Conservation (phyloP, 2,888 invertebrate genomes). For the Aspidiotus destructor region DNA sequence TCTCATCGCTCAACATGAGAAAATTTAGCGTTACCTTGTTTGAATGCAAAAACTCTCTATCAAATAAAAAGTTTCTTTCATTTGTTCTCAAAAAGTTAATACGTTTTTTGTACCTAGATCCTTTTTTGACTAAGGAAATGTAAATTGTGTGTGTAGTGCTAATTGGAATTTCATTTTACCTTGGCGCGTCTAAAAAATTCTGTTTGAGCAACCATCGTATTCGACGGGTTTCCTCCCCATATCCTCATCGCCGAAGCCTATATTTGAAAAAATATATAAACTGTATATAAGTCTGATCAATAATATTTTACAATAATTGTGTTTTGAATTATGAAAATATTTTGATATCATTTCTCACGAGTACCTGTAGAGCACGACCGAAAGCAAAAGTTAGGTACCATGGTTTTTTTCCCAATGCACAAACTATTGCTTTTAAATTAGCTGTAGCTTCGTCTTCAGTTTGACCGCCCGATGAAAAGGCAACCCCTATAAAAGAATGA, state of each 20-base stretch:
- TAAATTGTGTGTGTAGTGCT: not conserved
- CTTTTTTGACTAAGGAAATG: too few relatives aligned
- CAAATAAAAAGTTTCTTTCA: too few relatives aligned
- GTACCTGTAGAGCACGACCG: constrained; percentile 76
- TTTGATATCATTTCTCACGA: not conserved
- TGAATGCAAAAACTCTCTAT: too few relatives aligned
- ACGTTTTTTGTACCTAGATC: not conserved
- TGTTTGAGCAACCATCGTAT: constrained; percentile 71
- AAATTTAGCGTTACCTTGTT: too few relatives aligned
- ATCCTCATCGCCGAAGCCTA: constrained; percentile 88
- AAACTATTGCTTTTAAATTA: constrained; percentile 93
- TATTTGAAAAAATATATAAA: constrained; percentile 3
- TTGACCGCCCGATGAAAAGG: constrained; percentile 97
- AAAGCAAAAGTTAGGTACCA: constrained; percentile 99
- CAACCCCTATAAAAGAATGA: constrained; percentile 56
- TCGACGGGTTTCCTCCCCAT: constrained; percentile 88
- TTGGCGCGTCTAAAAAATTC: constrained; percentile 87
- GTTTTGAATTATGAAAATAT: constrained; percentile 2
- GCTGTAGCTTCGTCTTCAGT: constrained; percentile 95
- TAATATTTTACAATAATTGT: not conserved
- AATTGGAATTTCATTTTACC: constrained; percentile 48
- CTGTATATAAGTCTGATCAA: not conserved
- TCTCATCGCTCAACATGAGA: too few relatives aligned
- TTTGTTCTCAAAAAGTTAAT: not conserved
- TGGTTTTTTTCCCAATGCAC: constrained; percentile 67